These are phyloP conservation scores for Leptinotarsa peninsularis DNA, from an alignment of 2,888 invertebrate species.

Conservation along the genomic window DNA sequence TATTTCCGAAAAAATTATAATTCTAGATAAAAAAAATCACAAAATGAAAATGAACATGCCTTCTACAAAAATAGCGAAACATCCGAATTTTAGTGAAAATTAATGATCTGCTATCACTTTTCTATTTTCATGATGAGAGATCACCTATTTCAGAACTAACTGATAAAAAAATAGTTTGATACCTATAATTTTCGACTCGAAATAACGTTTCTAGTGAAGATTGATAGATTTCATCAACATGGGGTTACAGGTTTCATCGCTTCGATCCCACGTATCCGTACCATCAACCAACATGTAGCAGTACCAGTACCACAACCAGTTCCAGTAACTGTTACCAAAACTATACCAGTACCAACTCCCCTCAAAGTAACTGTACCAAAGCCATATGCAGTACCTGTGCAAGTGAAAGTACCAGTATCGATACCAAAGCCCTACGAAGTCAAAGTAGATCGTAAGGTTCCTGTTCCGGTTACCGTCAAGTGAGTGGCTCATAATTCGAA, in stretches of 20 bases:
- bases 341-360: conserved; percentile 46
- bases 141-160: too few species aligned
- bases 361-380: conserved; percentile 53
- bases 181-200: too few species aligned
- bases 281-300: conserved; percentile 40
- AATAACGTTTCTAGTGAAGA: too few species aligned
- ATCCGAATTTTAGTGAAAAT: too few species aligned
- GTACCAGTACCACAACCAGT: conserved; percentile 46
- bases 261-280: conserved; percentile 17
- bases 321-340: conserved; percentile 44
- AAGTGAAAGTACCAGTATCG: conserved; percentile 53
- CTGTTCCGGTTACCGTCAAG: conserved; percentile 46
- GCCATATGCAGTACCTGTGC: conserved; percentile 50
- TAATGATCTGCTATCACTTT: too few species aligned
- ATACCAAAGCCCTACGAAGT: conserved; percentile 55
- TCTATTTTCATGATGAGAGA: too few species aligned
- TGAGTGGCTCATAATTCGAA: conserved; percentile 9
- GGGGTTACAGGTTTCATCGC: background rate
- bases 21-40: too few species aligned
- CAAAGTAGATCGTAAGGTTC: conserved; percentile 52
- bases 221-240: background rate
- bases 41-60: too few species aligned
- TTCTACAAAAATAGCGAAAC: too few species aligned
- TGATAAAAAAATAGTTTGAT: too few species aligned
- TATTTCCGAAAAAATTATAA: too few species aligned